Evolutionary conservation across 2,888 invertebrate genomes (phyloP).

Genomic region (Cynaeus angustus): DNA sequence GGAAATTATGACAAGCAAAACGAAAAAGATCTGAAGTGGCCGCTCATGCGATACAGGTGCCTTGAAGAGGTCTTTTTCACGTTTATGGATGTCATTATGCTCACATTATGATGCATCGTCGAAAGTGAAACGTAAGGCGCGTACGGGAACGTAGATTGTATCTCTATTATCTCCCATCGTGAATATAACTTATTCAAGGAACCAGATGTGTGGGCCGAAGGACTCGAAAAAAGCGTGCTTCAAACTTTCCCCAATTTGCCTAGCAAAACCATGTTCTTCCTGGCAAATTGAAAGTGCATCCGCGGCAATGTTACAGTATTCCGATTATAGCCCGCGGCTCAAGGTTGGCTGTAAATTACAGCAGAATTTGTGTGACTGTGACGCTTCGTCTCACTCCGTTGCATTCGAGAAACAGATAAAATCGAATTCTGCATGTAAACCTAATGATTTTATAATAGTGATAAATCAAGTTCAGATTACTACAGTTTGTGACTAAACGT

Average conservation of each 20-base stretch:
- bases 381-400: conserved; percentile 47
- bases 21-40: conserved; percentile 24
- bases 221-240: no score
- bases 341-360: conserved; percentile 56
- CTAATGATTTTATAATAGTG: conserved; percentile 52
- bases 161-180: conserved; percentile 27
- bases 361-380: conserved; percentile 57
- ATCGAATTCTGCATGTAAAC: conserved; percentile 49
- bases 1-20: conserved; percentile 23
- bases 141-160: conserved; percentile 28
- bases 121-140: conserved; percentile 38
- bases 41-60: conserved; percentile 22
- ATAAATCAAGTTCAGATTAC: no score
- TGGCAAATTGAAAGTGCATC: conserved; percentile 42
- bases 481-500: no score
- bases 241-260: no score
- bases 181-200: conserved; percentile 10
- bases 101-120: conserved; percentile 32
- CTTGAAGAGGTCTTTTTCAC: conserved; percentile 32
- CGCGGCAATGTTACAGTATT: conserved; percentile 49
- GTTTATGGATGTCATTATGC: conserved; percentile 42
- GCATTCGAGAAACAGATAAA: conserved; percentile 54
- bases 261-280: conserved; percentile 30
- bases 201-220: no score
- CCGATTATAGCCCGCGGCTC: conserved; percentile 50